phyloP scores from a whole-genome alignment of 2,113 vertebrate species.

The Cheirogaleus medius region DNA sequence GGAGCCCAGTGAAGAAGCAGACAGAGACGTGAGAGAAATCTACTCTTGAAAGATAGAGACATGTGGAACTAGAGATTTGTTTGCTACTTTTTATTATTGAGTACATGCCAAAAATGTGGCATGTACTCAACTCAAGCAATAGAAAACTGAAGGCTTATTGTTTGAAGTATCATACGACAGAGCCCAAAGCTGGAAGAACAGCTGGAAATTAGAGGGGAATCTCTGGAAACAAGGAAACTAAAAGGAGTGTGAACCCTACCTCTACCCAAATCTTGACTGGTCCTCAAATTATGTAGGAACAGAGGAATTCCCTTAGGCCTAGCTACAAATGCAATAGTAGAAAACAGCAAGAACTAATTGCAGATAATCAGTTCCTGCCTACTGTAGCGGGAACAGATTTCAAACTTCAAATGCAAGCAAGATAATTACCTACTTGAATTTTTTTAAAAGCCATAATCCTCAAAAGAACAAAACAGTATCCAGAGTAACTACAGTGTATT shows the following conservation, averaged over 20 bases:
- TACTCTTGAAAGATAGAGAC: not conserved
- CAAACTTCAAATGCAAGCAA: not conserved
- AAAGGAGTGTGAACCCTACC: not conserved
- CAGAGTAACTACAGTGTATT: not conserved
- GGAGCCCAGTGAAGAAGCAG: not conserved
- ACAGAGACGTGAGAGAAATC: not conserved
- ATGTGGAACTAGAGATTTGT: not conserved
- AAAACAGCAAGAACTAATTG: not conserved
- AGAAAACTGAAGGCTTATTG: not conserved
- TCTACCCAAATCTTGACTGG: not conserved
- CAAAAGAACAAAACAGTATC: not conserved
- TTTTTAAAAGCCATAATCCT: not conserved
- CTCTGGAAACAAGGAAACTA: not conserved
- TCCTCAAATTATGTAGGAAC: not conserved
- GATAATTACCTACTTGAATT: not conserved
- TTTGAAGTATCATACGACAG: not conserved
- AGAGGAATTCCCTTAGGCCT: not conserved
- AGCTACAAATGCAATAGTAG: not conserved
- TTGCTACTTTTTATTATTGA: not conserved
- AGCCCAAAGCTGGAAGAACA: not conserved
- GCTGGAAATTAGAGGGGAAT: not conserved
- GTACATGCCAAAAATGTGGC: not conserved
- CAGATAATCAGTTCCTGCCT: not conserved
- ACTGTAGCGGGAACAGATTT: not conserved
- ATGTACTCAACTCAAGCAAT: not conserved